Conservation (phyloP, 2,888 invertebrate species). For the Onthophagus sagittarius region DNA sequence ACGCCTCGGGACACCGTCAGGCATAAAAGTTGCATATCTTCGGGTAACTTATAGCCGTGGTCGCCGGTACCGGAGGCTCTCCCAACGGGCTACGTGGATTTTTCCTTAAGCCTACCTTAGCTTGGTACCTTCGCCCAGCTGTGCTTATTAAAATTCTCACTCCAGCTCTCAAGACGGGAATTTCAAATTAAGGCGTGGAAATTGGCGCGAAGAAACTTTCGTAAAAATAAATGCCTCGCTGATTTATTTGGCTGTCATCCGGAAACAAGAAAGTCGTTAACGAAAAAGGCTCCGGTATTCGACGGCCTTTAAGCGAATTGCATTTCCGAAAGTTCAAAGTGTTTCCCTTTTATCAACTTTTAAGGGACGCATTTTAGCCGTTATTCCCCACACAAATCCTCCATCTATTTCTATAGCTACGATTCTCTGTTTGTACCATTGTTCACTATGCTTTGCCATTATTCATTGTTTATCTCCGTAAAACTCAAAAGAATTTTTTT, state of each 20-base stretch:
- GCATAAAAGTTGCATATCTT: background rate
- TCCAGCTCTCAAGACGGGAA: background rate
- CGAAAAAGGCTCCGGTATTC: background rate
- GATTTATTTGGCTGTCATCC: background rate
- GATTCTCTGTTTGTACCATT: background rate
- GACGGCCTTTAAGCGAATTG: background rate
- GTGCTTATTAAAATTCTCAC: background rate
- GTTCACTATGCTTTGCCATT: background rate
- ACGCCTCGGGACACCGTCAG: background rate
- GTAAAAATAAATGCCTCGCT: background rate
- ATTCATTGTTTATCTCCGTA: too few species aligned
- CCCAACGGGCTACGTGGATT: background rate
- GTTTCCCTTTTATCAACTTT: background rate
- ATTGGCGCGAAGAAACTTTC: background rate
- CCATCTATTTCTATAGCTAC: background rate
- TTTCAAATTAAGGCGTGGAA: background rate
- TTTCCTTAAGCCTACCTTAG: background rate
- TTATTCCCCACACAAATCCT: background rate
- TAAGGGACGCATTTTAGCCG: background rate
- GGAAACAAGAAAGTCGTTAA: background rate
- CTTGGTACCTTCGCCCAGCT: background rate
- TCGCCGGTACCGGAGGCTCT: background rate
- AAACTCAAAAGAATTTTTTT: background rate
- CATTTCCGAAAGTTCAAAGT: background rate
- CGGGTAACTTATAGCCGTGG: background rate